Conservation (phyloP, 2,113 vertebrate genomes). For the Eolophus roseicapilla region DNA sequence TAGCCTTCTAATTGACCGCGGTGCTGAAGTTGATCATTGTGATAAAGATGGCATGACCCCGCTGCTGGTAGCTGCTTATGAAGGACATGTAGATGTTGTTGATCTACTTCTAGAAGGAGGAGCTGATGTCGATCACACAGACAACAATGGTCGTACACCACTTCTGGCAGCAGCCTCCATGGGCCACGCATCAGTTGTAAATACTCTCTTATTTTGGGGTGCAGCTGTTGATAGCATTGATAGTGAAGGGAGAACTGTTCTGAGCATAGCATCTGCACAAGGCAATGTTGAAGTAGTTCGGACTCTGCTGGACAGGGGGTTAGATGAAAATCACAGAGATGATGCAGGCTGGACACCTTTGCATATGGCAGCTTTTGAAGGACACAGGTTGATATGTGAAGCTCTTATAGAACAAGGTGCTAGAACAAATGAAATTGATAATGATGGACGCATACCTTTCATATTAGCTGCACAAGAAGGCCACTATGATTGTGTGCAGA, state of each 20-base stretch:
- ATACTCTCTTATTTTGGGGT: conserved; percentile 95
- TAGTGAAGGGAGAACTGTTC: conserved; percentile 93
- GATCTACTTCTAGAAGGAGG: conserved; percentile 95
- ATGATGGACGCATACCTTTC: conserved; percentile 92
- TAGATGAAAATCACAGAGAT: conserved; percentile 96
- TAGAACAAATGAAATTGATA: conserved; percentile 92
- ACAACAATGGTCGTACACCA: conserved; percentile 94
- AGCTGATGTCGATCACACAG: conserved; percentile 95
- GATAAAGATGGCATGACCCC: conserved; percentile 99
- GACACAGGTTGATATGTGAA: conserved; percentile 92
- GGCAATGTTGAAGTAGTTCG: conserved; percentile 97
- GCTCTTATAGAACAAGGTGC: conserved; percentile 98
- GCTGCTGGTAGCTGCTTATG: conserved; percentile 93
- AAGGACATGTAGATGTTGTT: conserved; percentile 96
- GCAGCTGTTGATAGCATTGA: conserved; percentile 97
- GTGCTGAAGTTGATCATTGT: conserved; percentile 95
- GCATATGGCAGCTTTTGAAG: conserved; percentile 98
- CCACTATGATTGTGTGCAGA: conserved; percentile 95
- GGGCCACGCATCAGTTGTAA: conserved; percentile 95
- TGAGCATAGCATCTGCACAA: conserved; percentile 96
- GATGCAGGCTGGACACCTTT: conserved; percentile 97
- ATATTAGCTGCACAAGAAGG: conserved; percentile 94
- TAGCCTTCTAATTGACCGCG: conserved; percentile 91
- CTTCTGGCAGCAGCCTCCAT: conserved; percentile 97
- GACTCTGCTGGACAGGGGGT: conserved; percentile 95